A percentile compares a stretch with the other conserved stretches of the same genome.
These are phyloP conservation scores for Campylomormyrus tamandua DNA, from an alignment of 2,113 vertebrate genomes.

Conservation along the genomic window DNA sequence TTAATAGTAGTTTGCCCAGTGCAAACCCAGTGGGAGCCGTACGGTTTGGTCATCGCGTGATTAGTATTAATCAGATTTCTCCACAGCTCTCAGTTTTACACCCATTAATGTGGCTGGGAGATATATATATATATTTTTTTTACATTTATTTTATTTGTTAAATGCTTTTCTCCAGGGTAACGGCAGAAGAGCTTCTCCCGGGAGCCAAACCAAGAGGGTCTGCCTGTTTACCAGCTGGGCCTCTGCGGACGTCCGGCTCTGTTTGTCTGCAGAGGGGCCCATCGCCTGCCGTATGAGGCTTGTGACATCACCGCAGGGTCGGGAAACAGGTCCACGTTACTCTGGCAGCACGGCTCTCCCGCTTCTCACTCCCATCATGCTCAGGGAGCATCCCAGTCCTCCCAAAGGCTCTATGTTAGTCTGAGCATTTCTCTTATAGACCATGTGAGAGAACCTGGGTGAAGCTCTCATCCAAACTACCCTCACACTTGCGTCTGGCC, in stretches of 20 bases:
- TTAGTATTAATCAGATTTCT: background rate
- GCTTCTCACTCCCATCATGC: background rate
- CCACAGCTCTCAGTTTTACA: background rate
- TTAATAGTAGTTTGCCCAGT: background rate
- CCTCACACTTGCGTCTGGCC: constrained; percentile 68
- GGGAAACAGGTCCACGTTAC: background rate
- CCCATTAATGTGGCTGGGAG: background rate
- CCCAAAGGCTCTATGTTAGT: background rate
- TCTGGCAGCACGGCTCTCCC: background rate
- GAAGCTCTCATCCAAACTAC: background rate
- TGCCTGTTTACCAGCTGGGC: background rate
- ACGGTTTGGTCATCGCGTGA: background rate
- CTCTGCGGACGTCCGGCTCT: background rate
- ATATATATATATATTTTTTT: background rate
- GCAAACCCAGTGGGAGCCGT: background rate
- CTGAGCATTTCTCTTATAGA: background rate
- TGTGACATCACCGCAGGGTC: background rate
- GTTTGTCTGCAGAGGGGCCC: background rate
- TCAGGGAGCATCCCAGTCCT: background rate
- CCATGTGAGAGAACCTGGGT: background rate
- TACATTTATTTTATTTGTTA: background rate
- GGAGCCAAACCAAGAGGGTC: background rate
- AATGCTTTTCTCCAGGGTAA: background rate
- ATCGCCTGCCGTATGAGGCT: background rate
- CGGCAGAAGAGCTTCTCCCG: background rate